phyloP scores from a whole-genome alignment of 2,113 vertebrate genomes.

The Epinephelus moara region DNA sequence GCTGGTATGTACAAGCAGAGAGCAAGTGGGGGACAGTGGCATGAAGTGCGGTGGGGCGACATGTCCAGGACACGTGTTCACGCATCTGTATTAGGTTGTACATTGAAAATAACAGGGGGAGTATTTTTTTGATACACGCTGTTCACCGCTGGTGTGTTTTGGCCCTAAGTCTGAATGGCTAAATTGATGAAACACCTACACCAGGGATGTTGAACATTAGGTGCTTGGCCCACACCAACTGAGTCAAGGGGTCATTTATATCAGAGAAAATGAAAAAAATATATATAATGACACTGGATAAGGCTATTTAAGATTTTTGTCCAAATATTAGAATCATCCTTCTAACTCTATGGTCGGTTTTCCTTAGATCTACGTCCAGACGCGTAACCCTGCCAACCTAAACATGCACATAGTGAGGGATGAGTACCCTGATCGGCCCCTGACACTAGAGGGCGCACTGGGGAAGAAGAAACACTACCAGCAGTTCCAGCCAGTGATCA shows the following conservation, averaged over 20 bases:
- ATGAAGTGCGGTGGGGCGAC: too few species aligned
- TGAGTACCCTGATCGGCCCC: constrained; percentile 89
- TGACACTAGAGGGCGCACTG: constrained; percentile 92
- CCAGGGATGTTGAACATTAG: background rate
- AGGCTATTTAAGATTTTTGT: background rate
- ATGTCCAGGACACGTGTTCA: too few species aligned
- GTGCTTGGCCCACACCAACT: background rate
- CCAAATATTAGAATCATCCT: background rate
- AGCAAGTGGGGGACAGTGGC: too few species aligned
- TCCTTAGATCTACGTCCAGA: constrained; percentile 93
- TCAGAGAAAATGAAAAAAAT: background rate
- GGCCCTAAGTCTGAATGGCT: too few species aligned
- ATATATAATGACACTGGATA: background rate
- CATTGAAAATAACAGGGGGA: too few species aligned
- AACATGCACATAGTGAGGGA: constrained; percentile 93
- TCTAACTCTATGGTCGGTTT: background rate
- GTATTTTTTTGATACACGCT: too few species aligned
- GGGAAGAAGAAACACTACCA: constrained; percentile 94
- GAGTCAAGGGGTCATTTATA: background rate
- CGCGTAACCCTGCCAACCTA: constrained; percentile 89
- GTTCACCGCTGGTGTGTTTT: too few species aligned
- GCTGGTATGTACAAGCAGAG: too few species aligned
- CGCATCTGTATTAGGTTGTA: too few species aligned
- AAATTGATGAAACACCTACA: background rate
- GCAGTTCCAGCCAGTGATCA: constrained; percentile 97